These are phyloP conservation scores for Hypsibius dujardini DNA, from an alignment of 1,140 invertebrate species.

Conservation along the genomic window DNA sequence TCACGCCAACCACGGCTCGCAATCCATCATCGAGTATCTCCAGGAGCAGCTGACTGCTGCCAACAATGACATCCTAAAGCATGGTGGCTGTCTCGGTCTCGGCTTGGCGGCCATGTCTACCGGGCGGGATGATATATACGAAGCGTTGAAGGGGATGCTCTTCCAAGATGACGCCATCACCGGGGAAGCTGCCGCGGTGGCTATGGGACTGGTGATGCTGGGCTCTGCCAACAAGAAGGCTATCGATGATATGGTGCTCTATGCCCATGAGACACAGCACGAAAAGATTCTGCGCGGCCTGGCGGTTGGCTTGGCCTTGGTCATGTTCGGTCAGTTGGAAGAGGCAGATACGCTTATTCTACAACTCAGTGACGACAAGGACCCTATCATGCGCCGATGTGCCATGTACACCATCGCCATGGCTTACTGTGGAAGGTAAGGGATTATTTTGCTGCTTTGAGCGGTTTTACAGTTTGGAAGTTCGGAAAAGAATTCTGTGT, in stretches of 20 bases:
- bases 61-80: constrained; percentile 71
- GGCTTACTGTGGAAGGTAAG: constrained; percentile 95
- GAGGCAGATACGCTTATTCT: constrained; percentile 85
- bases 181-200: constrained; percentile 88
- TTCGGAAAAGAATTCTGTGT: too few species aligned
- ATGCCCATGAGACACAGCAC: constrained; percentile 80
- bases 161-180: constrained; percentile 98
- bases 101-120: constrained; percentile 95
- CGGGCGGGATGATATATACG: constrained; percentile 45
- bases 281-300: constrained; percentile 92
- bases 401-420: constrained; percentile 95
- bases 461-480: too few species aligned
- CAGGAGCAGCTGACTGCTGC: constrained; percentile 83
- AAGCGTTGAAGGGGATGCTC: constrained; percentile 84
- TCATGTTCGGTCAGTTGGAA: constrained; percentile 88
- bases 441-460: too few species aligned
- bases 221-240: constrained; percentile 71
- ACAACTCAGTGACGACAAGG: constrained; percentile 52
- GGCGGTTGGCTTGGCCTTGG: constrained; percentile 82
- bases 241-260: constrained; percentile 84
- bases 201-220: constrained; percentile 96
- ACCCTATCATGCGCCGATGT: constrained; percentile 66
- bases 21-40: constrained; percentile 84
- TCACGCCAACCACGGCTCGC: constrained; percentile 89
- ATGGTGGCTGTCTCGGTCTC: constrained; percentile 87